Conservation (phyloP, 2,888 invertebrate genomes). For the Coelogynopora nodosa region DNA sequence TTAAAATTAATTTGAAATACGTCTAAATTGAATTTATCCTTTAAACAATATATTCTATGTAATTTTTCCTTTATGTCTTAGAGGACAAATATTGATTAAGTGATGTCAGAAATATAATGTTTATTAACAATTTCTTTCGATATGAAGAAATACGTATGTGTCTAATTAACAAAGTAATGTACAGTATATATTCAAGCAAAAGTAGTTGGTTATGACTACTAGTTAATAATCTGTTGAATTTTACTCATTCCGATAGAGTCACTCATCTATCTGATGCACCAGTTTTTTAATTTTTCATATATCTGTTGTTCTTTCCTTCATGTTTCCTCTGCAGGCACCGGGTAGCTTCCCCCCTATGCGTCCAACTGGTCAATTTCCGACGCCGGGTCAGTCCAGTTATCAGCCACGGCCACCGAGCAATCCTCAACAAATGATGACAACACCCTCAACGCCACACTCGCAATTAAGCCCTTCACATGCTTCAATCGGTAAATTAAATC, state of each 20-base stretch:
- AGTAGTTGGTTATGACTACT: too few species aligned
- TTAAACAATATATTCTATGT: too few species aligned
- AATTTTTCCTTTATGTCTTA: too few species aligned
- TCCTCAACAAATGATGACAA: background rate
- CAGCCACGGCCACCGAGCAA: background rate
- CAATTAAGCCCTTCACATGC: background rate
- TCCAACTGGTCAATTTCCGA: background rate
- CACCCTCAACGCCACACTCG: background rate
- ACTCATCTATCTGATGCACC: background rate
- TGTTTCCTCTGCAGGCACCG: background rate
- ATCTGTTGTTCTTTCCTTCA: background rate
- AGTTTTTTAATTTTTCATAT: background rate
- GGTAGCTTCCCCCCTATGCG: background rate
- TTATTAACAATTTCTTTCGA: too few species aligned
- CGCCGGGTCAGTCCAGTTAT: background rate
- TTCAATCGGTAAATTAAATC: background rate
- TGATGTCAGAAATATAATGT: too few species aligned
- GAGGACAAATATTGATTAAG: too few species aligned
- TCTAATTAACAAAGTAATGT: too few species aligned
- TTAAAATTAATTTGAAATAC: too few species aligned
- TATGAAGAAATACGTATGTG: too few species aligned
- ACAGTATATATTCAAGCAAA: too few species aligned
- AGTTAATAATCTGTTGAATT: too few species aligned
- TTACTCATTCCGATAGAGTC: background rate
- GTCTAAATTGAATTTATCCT: too few species aligned